Percentiles rank a stretch among this genome's conserved stretches.
Evolutionary conservation across 1,140 invertebrate species (phyloP).

Genomic region (Drosophila eugracilis): DNA sequence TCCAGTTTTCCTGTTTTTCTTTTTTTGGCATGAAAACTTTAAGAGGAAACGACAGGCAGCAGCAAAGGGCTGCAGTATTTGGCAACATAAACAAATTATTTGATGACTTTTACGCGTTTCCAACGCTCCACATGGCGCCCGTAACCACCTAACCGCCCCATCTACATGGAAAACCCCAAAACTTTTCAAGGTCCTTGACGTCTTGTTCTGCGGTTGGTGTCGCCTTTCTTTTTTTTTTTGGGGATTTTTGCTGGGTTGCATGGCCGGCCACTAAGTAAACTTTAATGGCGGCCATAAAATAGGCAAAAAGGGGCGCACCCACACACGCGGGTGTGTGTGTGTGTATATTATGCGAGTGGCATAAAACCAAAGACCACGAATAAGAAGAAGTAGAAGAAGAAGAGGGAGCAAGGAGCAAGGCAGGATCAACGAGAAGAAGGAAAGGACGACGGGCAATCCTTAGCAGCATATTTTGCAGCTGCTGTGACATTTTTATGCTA

Average conservation of each 20-base stretch:
- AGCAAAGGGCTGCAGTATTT: constrained; percentile 50
- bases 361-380: constrained; percentile 65
- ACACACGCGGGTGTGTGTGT: constrained; percentile 25
- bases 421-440: constrained; percentile 27
- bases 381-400: too few species aligned
- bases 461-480: constrained; percentile 74
- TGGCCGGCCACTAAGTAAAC: constrained; percentile 75
- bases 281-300: constrained; percentile 77
- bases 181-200: background rate
- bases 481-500: constrained; percentile 82
- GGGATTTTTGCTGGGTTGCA: constrained; percentile 39
- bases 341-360: constrained; percentile 59
- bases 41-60: constrained; percentile 25
- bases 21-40: constrained; percentile 38
- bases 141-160: background rate
- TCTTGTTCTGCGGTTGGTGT: constrained; percentile 11
- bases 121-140: constrained; percentile 18
- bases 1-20: background rate
- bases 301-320: constrained; percentile 69
- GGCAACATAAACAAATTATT: constrained; percentile 80
- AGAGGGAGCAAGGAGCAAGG: background rate
- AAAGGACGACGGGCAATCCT: constrained; percentile 33
- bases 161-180: too few species aligned
- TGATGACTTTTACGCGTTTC: constrained; percentile 66
- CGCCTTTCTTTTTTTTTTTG: constrained; percentile 27